Evolutionary conservation across 1,140 invertebrate species (phyloP).

Genomic region (Akabosia matsudoensis): DNA sequence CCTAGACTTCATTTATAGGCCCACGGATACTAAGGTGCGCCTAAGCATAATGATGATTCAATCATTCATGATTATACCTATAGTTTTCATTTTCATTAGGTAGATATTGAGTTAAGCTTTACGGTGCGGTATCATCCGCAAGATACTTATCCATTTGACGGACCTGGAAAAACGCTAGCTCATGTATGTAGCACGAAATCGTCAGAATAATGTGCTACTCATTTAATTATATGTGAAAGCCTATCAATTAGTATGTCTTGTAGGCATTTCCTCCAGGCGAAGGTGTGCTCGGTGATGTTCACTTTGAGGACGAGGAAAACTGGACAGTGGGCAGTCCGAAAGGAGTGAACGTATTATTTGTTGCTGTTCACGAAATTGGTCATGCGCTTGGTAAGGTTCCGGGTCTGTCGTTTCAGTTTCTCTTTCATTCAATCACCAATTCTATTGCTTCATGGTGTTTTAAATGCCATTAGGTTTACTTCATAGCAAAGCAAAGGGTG

Average conservation of each 20-base stretch:
- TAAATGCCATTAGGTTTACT: slow-evolving; percentile 66
- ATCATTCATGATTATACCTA: slow-evolving; percentile 65
- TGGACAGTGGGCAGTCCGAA: slow-evolving; percentile 75
- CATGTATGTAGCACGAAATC: slow-evolving; percentile 62
- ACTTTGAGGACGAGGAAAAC: slow-evolving; percentile 83
- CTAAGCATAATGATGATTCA: slow-evolving; percentile 64
- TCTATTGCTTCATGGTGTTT: no score
- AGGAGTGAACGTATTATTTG: slow-evolving; percentile 84
- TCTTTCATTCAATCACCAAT: no score
- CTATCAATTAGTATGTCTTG: no score
- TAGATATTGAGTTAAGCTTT: slow-evolving; percentile 85
- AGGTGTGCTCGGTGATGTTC: slow-evolving; percentile 74
- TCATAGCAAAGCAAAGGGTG: slow-evolving; percentile 78
- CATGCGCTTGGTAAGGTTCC: slow-evolving; percentile 66
- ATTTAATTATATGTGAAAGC: slow-evolving; percentile 65
- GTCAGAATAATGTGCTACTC: background rate
- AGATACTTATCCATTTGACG: slow-evolving; percentile 91
- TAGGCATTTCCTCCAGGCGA: slow-evolving; percentile 92
- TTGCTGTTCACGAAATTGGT: slow-evolving; percentile 91
- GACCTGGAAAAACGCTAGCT: slow-evolving; percentile 81
- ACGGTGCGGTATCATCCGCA: slow-evolving; percentile 78
- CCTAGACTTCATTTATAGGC: slow-evolving; percentile 64
- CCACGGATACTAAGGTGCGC: slow-evolving; percentile 8
- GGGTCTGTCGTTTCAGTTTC: no score
- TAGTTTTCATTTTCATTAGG: slow-evolving; percentile 49